Conservation (phyloP, 2,113 vertebrate genomes). For the Scolopax mira region DNA sequence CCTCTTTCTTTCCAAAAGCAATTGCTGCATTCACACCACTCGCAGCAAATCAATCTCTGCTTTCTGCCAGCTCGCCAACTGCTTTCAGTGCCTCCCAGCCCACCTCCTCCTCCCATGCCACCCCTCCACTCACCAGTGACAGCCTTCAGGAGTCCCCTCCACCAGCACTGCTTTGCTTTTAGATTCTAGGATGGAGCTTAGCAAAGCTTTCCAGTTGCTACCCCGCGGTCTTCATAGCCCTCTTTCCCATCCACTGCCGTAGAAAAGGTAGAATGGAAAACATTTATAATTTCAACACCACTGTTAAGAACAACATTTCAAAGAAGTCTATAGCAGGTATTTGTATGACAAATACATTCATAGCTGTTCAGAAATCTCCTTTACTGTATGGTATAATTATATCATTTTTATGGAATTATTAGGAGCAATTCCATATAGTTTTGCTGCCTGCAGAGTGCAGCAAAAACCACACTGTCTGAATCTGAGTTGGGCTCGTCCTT, state of each 20-base stretch:
- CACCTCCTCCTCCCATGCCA: neutral
- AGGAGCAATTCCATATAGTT: neutral
- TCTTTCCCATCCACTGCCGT: neutral
- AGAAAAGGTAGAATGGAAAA: neutral
- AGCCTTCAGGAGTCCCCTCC: neutral
- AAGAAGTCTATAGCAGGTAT: neutral
- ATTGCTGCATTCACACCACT: constrained; percentile 3
- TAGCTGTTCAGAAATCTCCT: neutral
- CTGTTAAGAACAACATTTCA: neutral
- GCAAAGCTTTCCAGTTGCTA: neutral
- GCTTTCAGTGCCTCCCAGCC: neutral
- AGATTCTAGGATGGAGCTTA: neutral
- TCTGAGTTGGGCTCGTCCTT: neutral
- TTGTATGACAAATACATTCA: neutral
- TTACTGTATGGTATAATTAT: neutral
- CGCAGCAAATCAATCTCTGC: constrained; percentile 10
- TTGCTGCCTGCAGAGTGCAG: constrained; percentile 43
- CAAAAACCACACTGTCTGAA: constrained; percentile 12
- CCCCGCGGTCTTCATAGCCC: neutral
- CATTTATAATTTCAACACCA: neutral
- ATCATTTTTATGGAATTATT: neutral
- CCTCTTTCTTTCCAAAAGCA: constrained; percentile 30
- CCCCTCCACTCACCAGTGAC: neutral
- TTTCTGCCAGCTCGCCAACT: neutral
- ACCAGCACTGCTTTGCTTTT: neutral